Conservation (phyloP, 1,140 invertebrate species). For the Rhagoletis pomonella region DNA sequence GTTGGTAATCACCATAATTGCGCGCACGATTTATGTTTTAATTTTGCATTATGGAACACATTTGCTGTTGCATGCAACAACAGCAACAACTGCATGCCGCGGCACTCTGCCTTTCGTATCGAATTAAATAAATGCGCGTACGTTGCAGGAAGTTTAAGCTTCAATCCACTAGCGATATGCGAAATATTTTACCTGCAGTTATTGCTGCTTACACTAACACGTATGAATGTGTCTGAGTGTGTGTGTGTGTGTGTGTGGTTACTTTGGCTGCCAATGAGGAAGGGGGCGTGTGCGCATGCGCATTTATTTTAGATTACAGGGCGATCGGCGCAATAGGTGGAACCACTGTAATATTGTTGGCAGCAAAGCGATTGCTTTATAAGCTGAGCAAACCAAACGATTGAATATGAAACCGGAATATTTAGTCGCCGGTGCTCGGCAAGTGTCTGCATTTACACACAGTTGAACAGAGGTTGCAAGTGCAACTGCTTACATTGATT, state of each 20-base stretch:
- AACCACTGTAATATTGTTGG: slow-evolving; percentile 9
- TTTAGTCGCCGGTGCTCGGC: background rate
- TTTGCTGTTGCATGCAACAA: background rate
- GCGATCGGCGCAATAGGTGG: slow-evolving; percentile 19
- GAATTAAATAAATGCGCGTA: slow-evolving; percentile 47
- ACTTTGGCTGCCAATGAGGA: background rate
- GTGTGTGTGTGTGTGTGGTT: background rate
- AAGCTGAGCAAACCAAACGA: background rate
- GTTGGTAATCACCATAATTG: slow-evolving; percentile 71
- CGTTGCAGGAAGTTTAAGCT: background rate
- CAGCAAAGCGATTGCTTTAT: slow-evolving; percentile 42
- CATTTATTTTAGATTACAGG: slow-evolving; percentile 49
- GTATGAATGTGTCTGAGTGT: background rate
- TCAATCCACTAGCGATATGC: background rate
- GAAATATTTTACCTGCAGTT: slow-evolving; percentile 23
- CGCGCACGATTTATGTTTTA: slow-evolving; percentile 74
- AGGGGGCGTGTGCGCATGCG: slow-evolving; percentile 45
- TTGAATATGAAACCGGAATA: slow-evolving; percentile 1
- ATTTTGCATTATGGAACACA: slow-evolving; percentile 66
- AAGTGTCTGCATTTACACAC: background rate
- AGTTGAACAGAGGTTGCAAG: background rate
- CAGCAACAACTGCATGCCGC: background rate
- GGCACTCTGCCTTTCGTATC: background rate
- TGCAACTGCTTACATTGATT: background rate
- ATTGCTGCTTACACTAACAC: background rate